A percentile compares a stretch with the other conserved stretches of the same genome.
Conservation (phyloP, 2,888 invertebrate species). For the Meliscaeva auricollis region DNA sequence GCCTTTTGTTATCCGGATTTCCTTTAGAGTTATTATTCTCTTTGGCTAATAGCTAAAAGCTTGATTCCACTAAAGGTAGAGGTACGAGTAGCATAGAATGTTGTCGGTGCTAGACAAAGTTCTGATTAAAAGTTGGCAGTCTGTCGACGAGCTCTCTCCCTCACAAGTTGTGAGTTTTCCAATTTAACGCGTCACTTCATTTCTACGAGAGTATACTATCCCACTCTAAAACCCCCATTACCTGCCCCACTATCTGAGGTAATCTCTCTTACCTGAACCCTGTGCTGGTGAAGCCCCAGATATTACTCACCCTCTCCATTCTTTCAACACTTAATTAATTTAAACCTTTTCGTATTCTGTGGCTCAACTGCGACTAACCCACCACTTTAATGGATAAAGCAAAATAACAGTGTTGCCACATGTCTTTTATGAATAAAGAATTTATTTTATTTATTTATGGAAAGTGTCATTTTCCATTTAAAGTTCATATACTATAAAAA, state of each 20-base stretch:
- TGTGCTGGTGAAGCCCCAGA: not conserved
- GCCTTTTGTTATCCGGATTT: conserved; percentile 2
- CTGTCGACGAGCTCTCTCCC: conserved; percentile 28
- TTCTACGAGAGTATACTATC: not conserved
- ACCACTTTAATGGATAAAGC: not conserved
- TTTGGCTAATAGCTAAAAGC: not conserved
- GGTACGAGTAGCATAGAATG: not conserved
- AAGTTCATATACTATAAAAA: no score
- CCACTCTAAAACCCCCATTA: not conserved
- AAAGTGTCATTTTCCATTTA: no score
- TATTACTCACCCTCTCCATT: not conserved
- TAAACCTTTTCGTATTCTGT: conserved; percentile 57
- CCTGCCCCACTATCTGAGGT: not conserved
- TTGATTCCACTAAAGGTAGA: not conserved
- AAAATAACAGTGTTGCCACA: conserved; percentile 3
- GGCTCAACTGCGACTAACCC: conserved; percentile 38
- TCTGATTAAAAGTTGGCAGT: conserved; percentile 49
- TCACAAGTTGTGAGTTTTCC: conserved; percentile 59
- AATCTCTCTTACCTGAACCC: not conserved
- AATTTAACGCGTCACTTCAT: conserved; percentile 65
- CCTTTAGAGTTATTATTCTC: conserved; percentile 5
- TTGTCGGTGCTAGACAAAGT: conserved; percentile 29
- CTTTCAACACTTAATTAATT: conserved; percentile 66
- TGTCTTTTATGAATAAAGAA: not conserved
- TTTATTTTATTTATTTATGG: no score